Evolutionary conservation across 1,140 invertebrate genomes (phyloP), one percentile per base, ranked within the genome.

Genomic region (Heliconius hermathena): DNA sequence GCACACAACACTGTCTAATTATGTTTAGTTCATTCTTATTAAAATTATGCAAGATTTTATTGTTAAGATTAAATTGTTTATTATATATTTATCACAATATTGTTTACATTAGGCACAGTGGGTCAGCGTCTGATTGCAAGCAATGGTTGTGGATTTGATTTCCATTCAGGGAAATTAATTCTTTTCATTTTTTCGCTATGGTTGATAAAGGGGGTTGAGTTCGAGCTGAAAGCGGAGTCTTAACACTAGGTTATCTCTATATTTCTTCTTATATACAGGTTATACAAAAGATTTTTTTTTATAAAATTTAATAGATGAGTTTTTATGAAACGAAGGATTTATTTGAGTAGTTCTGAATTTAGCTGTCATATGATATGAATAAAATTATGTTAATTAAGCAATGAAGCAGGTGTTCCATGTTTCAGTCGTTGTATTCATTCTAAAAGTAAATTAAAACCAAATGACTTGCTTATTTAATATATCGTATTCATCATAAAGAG

Each of bases 301-400:
- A n/a, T 66, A 66, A 66, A 9, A 52, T 20, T 52, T 0, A 52
- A 52, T 20, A 22, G 0, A 26, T 29, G 3, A 66, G 57, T 26
- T 26, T 13, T 29, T 26, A 11, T 66, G 22, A 66, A 22, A 66
- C 22, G 11, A 16, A 66, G 26, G 60, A 18, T 66, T 26, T 66
- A 60, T 60, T 60, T 60, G 54, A 26, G 54, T 60, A 60, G 54
- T 22, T 60, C 54, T 11, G 54, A 60, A 11, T 60, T 60, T 60
- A 60, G 54, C 54, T 60, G 54, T 60, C 54, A 26, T 22, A 60
- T 60, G n/a, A 26, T 60, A 60, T 60, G n/a, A 60, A 60, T 60
- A 60, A 60, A 26, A 60, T 60, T 60, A 60, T 60, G n/a, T 3
- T 60, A 60, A 60, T 60, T 60, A 22, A 60, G 54, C 54, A 60